These are phyloP conservation scores for Drosophila rellima DNA, from an alignment of 2,888 invertebrate species.

Conservation along the genomic window DNA sequence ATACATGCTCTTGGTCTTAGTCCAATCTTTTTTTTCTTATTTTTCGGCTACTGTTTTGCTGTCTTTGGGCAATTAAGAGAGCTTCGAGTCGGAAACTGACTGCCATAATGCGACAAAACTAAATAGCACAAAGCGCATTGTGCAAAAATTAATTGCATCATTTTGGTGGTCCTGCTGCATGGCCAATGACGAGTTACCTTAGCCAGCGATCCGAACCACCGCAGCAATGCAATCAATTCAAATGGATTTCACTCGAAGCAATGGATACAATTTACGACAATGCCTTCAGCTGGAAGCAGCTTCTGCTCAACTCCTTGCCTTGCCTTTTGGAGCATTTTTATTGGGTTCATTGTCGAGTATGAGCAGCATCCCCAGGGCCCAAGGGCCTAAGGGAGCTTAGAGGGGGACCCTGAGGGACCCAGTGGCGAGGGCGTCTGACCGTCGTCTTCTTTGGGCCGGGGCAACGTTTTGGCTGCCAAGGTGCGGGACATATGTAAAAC, in stretches of 20 bases:
- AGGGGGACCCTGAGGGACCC: conserved; percentile 1
- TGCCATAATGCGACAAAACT: conserved; percentile 65
- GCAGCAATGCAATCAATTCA: conserved; percentile 72
- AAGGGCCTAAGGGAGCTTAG: neutral
- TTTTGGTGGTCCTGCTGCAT: conserved; percentile 81
- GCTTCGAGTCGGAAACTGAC: conserved; percentile 11
- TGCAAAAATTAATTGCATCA: conserved; percentile 83
- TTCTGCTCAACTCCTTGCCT: conserved; percentile 1
- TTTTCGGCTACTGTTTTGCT: conserved; percentile 40
- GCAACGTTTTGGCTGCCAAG: conserved; percentile 60
- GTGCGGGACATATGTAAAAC: conserved; percentile 85
- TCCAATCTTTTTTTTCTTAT: neutral
- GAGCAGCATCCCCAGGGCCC: conserved; percentile 50
- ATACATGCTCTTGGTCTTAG: conserved; percentile 16
- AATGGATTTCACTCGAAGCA: conserved; percentile 73
- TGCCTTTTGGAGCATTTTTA: conserved; percentile 73
- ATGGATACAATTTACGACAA: conserved; percentile 74
- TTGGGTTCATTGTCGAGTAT: conserved; percentile 76
- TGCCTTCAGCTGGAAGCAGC: conserved; percentile 22
- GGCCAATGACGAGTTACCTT: conserved; percentile 10
- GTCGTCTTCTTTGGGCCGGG: conserved; percentile 22
- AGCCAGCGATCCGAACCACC: conserved; percentile 9
- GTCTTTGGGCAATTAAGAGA: conserved; percentile 49
- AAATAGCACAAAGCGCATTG: conserved; percentile 78
- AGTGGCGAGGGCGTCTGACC: conserved; percentile 46